These are phyloP conservation scores for Amphibalanus amphitrite DNA, from an alignment of 1,140 invertebrate species.

Conservation along the genomic window DNA sequence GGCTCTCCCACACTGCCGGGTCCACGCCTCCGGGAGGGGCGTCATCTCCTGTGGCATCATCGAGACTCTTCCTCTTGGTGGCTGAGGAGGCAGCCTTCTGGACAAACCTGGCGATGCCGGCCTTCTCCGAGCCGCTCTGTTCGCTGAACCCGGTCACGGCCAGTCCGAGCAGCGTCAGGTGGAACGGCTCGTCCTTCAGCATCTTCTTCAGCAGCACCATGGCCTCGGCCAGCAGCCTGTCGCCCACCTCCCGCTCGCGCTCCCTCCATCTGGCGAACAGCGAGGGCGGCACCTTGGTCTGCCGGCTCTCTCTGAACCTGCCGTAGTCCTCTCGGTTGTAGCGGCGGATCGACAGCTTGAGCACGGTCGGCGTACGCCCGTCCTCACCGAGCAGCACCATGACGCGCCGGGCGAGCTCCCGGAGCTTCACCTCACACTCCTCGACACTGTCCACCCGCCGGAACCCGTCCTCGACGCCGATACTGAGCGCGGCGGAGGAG, in stretches of 20 bases:
- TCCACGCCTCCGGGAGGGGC: constrained; percentile 20
- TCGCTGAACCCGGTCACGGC: constrained; percentile 61
- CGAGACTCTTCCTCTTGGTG: constrained; percentile 12
- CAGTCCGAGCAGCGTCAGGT: constrained; percentile 53
- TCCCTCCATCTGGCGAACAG: constrained; percentile 20
- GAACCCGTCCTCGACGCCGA: constrained; percentile 57
- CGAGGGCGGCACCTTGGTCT: constrained; percentile 40
- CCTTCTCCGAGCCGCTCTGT: constrained; percentile 35
- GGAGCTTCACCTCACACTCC: constrained; percentile 48
- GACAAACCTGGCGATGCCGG: constrained; percentile 40
- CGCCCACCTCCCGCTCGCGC: constrained; percentile 27
- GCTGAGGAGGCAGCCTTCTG: constrained; percentile 28
- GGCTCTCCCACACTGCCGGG: constrained; percentile 17
- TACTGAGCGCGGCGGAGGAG: constrained; percentile 44
- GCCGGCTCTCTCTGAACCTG: constrained; percentile 49
- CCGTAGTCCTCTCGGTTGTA: constrained; percentile 36
- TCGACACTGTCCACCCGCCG: constrained; percentile 44
- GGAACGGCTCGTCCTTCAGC: constrained; percentile 52
- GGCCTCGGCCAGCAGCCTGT: constrained; percentile 45
- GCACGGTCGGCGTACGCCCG: constrained; percentile 49
- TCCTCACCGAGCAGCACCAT: constrained; percentile 50
- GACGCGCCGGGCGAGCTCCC: constrained; percentile 43
- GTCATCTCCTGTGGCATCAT: constrained; percentile 15
- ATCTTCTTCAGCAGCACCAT: constrained; percentile 55
- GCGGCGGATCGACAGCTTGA: constrained; percentile 52